These are phyloP conservation scores for Papilio xuthus DNA, from an alignment of 1,140 invertebrate species.

Conservation along the genomic window DNA sequence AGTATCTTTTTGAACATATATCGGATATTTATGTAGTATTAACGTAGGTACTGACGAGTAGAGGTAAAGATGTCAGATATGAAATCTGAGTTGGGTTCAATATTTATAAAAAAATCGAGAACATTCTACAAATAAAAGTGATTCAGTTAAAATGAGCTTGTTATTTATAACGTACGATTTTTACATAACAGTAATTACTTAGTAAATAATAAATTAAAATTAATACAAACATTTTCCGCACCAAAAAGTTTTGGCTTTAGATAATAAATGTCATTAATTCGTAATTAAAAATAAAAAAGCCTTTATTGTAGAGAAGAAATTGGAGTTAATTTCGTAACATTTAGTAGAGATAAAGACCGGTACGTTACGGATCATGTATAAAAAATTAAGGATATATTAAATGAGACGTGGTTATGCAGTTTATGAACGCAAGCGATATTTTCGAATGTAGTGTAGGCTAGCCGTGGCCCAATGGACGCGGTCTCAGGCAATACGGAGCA, in stretches of 20 bases:
- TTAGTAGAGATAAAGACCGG: conserved; percentile 15
- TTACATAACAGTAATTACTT: neutral
- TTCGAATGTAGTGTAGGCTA: conserved; percentile 48
- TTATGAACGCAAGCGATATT: conserved; percentile 48
- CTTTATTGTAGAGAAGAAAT: conserved; percentile 4
- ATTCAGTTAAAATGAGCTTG: neutral
- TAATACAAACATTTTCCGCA: neutral
- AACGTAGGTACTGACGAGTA: no score
- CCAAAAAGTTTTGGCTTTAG: neutral
- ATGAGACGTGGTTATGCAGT: conserved; percentile 30
- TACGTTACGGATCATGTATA: conserved; percentile 13
- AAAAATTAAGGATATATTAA: conserved; percentile 32
- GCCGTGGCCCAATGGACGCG: conserved; percentile 54
- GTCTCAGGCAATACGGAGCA: conserved; percentile 64
- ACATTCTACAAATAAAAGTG: neutral
- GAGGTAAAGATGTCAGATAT: neutral
- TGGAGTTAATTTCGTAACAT: conserved; percentile 13
- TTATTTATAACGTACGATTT: neutral
- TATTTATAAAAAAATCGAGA: neutral
- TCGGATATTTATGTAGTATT: neutral
- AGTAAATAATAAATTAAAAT: neutral
- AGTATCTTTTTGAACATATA: neutral
- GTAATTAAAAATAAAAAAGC: neutral
- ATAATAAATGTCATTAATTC: neutral
- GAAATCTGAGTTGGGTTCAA: neutral